Base-by-base conservation (phyloP, 2,113 vertebrate genomes). In the Percina caprodes region DNA sequence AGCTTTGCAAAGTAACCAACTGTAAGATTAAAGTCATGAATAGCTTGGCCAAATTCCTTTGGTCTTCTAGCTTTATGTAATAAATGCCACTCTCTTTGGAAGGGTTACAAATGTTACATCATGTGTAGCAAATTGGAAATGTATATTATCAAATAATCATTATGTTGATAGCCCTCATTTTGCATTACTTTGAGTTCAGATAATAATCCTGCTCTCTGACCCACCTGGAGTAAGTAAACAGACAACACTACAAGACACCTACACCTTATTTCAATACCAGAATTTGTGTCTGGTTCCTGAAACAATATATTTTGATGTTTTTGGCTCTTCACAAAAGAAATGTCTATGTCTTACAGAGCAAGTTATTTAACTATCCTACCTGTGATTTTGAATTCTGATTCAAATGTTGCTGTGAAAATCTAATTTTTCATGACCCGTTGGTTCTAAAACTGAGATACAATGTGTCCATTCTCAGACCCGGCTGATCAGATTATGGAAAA, bases 1-100 rank as follows among this genome's bases (percentile, higher is more conserved):
- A 77, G 42, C 48, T 45, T 21, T 69, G 56, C 14, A 61, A 62
- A 85, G 15, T 62, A 42, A 74, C 11, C 39, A 11, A 42, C 39
- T 24, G 18, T 15, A 26, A 42, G 5, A 59, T 8, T 30, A 33
- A 52, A 14, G 1, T 72, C 14, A 61, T 55, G 8, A 79, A 30
- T 33, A 51, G 49, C 30, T n/a, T 63, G 42, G n/a, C 5, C 59
- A 55, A 3, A 12, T 51, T 18, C 52, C 15, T 42, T 42, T 77
- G 35, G 21, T 54, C 2, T 56, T 72, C 9, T 49, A 65, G 59
- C 16, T 66, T 14, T 42, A 42, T 9, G 6, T 71, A 54, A 45
- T 24, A 63, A 49, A 69, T 69, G 8, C 5, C 24, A 75, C 11
- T 54, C 14, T 16, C 35, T 82, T 48, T 81, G 5, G 39, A 75